Conservation (phyloP, 2,113 vertebrate genomes). For the Rhizomys pruinosus region DNA sequence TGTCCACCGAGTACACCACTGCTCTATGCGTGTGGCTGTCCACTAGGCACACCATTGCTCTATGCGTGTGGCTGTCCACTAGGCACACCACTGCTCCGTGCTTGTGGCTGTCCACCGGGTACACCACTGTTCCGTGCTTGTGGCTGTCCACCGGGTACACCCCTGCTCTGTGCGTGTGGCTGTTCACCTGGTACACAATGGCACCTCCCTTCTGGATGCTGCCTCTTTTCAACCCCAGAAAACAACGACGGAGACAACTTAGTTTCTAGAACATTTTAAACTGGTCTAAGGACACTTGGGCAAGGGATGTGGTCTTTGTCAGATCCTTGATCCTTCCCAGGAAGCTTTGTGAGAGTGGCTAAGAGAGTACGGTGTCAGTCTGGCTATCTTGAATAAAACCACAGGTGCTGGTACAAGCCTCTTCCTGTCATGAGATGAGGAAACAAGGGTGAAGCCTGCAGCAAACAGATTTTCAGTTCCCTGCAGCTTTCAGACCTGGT, state of each 20-base stretch:
- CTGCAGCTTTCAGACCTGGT: neutral
- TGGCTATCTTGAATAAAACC: neutral
- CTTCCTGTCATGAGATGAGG: conserved; percentile 15
- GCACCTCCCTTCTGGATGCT: neutral
- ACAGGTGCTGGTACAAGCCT: neutral
- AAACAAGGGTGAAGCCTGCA: neutral
- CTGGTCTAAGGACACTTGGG: neutral
- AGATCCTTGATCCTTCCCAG: neutral
- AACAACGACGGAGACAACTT: neutral
- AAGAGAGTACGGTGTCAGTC: neutral
- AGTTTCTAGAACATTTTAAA: neutral
- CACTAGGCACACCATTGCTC: no score
- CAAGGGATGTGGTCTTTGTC: neutral
- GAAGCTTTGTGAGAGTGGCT: neutral
- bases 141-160: no score
- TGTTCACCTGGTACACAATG: no score
- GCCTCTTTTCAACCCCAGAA: neutral
- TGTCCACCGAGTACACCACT: no score
- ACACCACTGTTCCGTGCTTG: no score
- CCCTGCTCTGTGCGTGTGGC: no score
- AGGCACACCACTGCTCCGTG: no score
- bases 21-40: no score
- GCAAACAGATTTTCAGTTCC: neutral
- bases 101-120: no score
- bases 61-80: no score